Evolutionary conservation across 2,113 vertebrate genomes (phyloP).

Genomic region (Pedionomus torquatus): DNA sequence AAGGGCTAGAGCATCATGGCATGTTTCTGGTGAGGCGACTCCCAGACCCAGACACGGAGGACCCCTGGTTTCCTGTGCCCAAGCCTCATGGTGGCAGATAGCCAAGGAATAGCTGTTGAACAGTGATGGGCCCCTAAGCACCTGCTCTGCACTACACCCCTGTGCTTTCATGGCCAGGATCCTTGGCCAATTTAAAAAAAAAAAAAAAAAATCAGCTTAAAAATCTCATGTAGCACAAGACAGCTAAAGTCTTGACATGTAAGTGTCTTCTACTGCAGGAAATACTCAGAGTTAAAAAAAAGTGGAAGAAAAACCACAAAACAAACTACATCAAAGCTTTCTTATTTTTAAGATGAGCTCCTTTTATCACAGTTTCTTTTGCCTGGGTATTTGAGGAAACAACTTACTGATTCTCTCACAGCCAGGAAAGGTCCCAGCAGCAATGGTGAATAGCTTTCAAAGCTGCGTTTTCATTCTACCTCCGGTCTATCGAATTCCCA

Average conservation of each 20-base stretch:
- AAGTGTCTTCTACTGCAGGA: not conserved
- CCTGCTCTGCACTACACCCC: not conserved
- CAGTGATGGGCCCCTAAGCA: not conserved
- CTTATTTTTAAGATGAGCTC: not conserved
- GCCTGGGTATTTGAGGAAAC: not conserved
- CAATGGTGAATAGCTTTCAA: not conserved
- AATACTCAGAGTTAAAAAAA: not conserved
- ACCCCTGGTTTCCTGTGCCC: not conserved
- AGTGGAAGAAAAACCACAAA: fast-evolving
- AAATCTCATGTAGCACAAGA: not conserved
- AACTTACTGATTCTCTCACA: not conserved
- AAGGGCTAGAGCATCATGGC: not conserved
- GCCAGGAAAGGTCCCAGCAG: not conserved
- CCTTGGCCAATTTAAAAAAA: not conserved
- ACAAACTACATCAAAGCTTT: not conserved
- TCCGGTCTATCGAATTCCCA: not conserved
- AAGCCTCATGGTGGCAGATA: not conserved
- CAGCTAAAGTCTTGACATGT: not conserved
- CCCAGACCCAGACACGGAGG: not conserved
- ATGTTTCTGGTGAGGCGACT: not conserved
- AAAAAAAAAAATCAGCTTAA: not conserved
- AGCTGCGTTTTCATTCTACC: not conserved
- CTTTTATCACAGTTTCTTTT: not conserved
- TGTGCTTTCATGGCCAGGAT: not conserved
- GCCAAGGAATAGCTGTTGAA: not conserved